Percentiles rank a stretch among this genome's conserved stretches.
phyloP scores from a whole-genome alignment of 2,888 invertebrate species.

The Diarsia rubi region DNA sequence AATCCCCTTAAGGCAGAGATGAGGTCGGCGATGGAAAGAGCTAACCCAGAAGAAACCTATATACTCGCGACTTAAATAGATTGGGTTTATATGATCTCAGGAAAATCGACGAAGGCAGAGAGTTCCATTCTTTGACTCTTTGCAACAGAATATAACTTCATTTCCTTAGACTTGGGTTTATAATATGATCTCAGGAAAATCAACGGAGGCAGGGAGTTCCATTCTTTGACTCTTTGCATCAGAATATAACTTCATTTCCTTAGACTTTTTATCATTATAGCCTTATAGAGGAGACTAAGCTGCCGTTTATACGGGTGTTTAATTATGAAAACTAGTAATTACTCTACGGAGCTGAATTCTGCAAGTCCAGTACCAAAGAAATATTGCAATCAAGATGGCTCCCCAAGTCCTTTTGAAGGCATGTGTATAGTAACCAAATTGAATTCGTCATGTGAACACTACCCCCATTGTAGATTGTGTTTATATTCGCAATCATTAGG shows the following conservation, averaged over 20 bases:
- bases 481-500: slow-evolving; percentile 11
- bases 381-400: not conserved
- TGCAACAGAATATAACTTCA: too few species aligned
- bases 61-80: too few species aligned
- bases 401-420: not conserved
- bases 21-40: too few species aligned
- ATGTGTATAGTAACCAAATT: not conserved
- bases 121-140: too few species aligned
- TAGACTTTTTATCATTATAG: not conserved
- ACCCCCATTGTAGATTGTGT: not conserved
- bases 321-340: not conserved
- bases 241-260: not conserved
- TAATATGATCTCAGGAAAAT: too few species aligned
- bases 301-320: not conserved
- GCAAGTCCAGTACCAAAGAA: not conserved
- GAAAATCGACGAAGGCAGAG: too few species aligned
- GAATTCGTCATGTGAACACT: not conserved
- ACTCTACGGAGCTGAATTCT: not conserved
- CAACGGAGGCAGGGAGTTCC: too few species aligned
- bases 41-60: too few species aligned
- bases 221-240: too few species aligned
- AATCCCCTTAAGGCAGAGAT: too few species aligned
- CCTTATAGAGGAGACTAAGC: not conserved
- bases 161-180: too few species aligned
- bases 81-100: too few species aligned